Evolutionary conservation across 2,113 vertebrate genomes (phyloP).

Genomic region (Plecotus auritus): DNA sequence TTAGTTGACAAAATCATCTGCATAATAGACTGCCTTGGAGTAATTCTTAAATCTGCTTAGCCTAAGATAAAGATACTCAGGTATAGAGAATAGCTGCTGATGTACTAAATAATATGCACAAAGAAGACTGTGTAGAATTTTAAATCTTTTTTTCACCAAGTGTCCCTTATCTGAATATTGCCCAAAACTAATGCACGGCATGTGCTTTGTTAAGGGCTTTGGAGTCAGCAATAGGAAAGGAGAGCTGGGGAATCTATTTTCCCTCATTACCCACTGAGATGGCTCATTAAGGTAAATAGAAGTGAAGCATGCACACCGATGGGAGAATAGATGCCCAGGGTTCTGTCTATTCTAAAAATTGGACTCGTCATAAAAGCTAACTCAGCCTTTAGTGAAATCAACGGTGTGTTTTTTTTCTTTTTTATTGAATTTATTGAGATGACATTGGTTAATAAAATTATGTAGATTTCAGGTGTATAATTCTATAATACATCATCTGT

Average conservation of each 20-base stretch:
- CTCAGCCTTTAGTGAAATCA: conserved; percentile 45
- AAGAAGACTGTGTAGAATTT: conserved; percentile 40
- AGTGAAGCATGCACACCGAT: neutral
- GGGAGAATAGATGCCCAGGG: neutral
- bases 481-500: neutral
- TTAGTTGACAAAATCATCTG: conserved; percentile 62
- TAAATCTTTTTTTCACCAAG: conserved; percentile 20
- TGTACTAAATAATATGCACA: conserved; percentile 28
- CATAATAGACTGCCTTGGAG: conserved; percentile 59
- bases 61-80: neutral
- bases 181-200: neutral
- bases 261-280: neutral
- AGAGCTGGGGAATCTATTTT: neutral
- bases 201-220: conserved; percentile 25
- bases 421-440: neutral
- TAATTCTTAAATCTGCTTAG: neutral
- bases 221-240: neutral
- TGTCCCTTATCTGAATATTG: conserved; percentile 35
- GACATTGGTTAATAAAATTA: neutral
- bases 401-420: neutral
- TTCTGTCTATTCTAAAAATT: neutral
- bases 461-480: neutral
- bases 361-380: conserved; percentile 19
- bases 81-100: conserved; percentile 44
- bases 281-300: conserved; percentile 51